A percentile compares a stretch with the other conserved stretches of the same genome.
phyloP scores from a whole-genome alignment of 2,888 invertebrate species.

The Lasioglossum zephyrum region DNA sequence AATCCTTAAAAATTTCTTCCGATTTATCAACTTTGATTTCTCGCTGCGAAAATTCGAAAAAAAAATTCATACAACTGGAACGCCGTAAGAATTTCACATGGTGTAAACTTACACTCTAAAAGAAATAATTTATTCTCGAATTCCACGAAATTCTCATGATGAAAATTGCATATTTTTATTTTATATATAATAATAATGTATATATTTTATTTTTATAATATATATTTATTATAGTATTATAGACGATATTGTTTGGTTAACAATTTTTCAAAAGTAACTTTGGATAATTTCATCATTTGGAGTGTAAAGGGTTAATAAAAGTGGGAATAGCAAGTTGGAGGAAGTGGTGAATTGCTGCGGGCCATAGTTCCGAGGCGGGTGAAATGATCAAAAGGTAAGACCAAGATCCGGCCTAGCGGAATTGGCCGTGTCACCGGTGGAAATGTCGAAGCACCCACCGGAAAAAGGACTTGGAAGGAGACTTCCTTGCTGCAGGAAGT shows the following conservation, averaged over 20 bases:
- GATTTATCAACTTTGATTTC: background rate
- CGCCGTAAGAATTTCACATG: conserved; percentile 43
- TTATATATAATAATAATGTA: too few species aligned
- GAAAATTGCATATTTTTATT: too few species aligned
- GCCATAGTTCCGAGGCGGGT: too few species aligned
- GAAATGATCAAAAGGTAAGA: background rate
- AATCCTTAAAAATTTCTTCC: background rate
- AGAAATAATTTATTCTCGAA: background rate
- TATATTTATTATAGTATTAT: too few species aligned
- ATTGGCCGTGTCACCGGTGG: conserved; percentile 39
- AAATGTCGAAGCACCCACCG: conserved; percentile 57
- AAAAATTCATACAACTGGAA: too few species aligned
- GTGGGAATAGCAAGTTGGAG: too few species aligned
- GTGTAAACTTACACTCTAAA: conserved; percentile 19
- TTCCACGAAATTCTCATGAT: background rate
- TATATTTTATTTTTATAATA: too few species aligned
- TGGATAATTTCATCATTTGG: background rate
- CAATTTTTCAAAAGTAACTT: background rate
- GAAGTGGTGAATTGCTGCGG: background rate
- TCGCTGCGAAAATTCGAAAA: background rate
- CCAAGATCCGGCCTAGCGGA: conserved; percentile 25
- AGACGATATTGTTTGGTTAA: background rate
- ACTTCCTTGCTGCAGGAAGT: conserved; percentile 60
- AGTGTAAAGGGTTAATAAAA: too few species aligned
- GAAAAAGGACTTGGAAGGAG: conserved; percentile 64